Evolutionary conservation across 1,140 invertebrate genomes (phyloP), one percentile per base, ranked within the genome.

Genomic region (Drosophila prosaltans): DNA sequence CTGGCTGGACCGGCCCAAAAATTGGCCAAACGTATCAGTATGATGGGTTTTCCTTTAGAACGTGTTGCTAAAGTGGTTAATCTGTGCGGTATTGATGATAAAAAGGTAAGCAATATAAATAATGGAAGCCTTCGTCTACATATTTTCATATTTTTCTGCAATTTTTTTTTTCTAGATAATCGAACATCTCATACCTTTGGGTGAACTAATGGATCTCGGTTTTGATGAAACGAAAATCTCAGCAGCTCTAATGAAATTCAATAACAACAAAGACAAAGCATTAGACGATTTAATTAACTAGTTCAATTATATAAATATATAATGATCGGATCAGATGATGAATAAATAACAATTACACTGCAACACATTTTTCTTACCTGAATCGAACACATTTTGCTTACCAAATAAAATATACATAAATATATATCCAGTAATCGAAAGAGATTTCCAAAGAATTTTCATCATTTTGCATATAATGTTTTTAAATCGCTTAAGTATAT

Each of bases 241-340:
- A 1, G 93, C 94, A 65, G 97, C 97, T 39, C 93, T 98, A 26
- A 91, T 96, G 8, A 95, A 95, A 83, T 95, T 95, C 88, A 94
- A 97, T 90, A 96, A 97, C 88, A 96, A 98, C 93, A 94, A 95
- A 80, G 97, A 98, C 82, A 97, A 96, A 93, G 97, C 97, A 36
- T 93, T 98, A 78, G 97, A 98, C 92, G 95, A 95, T 91, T 93
- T 98, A 67, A 95, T 97, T 81, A 95, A 95, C 82, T 97, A 95
- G 94, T 69, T 73, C 36, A 85, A 86, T 84, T 75, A 55, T 68
- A 51, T 68, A 32, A 64, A 63, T 57, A 63, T 63, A 54, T 71
- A 63, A 64, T 72, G 63, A 57, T 66, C 69, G 60, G 48, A 40
- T 51, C 69, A 57, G 51, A 59, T 68, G 43, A 62, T 59, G 32